These are phyloP conservation scores for Rhynchomys soricoides DNA, from an alignment of 2,113 vertebrate species.

Conservation along the genomic window DNA sequence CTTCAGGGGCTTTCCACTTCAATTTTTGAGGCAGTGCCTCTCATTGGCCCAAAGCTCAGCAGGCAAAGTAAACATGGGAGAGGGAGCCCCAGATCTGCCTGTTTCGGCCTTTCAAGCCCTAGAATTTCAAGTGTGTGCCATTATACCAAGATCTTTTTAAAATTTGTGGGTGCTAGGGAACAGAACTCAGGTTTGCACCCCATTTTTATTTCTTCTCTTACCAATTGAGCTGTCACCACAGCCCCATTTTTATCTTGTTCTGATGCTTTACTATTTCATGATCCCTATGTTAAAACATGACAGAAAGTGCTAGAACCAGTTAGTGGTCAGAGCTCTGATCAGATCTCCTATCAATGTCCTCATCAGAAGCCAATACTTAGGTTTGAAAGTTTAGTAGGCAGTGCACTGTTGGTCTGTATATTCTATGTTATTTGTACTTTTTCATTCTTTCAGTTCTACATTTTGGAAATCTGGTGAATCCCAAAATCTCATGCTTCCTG, in stretches of 20 bases:
- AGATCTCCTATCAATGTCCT: not conserved
- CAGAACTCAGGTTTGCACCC: not conserved
- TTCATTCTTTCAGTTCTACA: not conserved
- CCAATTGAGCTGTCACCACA: not conserved
- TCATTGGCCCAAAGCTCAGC: not conserved
- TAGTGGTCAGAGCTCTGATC: not conserved
- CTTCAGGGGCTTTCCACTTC: not conserved
- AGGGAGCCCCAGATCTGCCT: not conserved
- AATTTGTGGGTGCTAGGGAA: no score
- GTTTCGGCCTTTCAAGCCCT: not conserved
- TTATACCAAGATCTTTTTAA: not conserved
- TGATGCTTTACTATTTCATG: not conserved
- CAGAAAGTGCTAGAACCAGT: not conserved
- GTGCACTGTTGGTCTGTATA: not conserved
- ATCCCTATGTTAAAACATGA: not conserved
- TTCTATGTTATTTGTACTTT: not conserved
- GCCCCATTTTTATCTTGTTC: not conserved
- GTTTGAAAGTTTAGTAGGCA: not conserved
- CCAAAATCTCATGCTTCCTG: not conserved
- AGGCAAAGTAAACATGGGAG: not conserved
- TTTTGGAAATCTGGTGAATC: not conserved
- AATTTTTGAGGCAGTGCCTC: not conserved
- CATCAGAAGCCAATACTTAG: not conserved
- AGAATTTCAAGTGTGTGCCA: no score
- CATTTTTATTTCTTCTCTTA: not conserved